Evolutionary conservation across 2,113 vertebrate species (phyloP), one percentile per base, ranked within the genome.

Genomic region (Mus pahari): DNA sequence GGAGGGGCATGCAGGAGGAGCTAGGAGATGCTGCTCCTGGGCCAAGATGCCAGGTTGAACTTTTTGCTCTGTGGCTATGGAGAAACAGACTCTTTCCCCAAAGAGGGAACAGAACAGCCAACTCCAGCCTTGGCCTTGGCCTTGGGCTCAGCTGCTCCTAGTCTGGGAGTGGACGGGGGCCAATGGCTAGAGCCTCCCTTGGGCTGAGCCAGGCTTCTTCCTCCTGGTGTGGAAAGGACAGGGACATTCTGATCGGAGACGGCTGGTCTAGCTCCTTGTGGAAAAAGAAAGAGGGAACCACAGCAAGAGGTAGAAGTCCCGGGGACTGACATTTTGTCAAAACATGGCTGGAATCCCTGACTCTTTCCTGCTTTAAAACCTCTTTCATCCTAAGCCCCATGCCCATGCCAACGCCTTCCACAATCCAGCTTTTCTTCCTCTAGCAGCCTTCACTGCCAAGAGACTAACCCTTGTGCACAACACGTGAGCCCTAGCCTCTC

Each of bases 1-100:
- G 14, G 16, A 39, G 50, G 50, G 50, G 5, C 31, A n/a, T 24
- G 11, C 1, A 9, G 1, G 42, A 31, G 33, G 39, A 17, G 19
- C 58, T 50, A 26, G 50, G 0, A 1, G 36, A 28, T 33, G 79
- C 16, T 78, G 24, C 36, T 50, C 75, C 45, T 16, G 28, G 79
- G 17, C 73, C 70, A 62, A 96, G 86, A 78, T 91, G 86, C 89
- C 94, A 86, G 86, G 77, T 39, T 68, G 89, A 71, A 78, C 95
- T 74, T 84, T 66, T 86, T 92, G 39, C 89, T 81, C 50, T 0
- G 14, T 42, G 84, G 79, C 90, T 48, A 93, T 94, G 42, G 62
- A 71, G 82, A 82, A 71, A 19, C 0, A 5, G 58, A 12, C 5
- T 86, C 78, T n/a, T 36, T 12, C 79, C 79, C 7, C 31, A 22